A percentile compares a stretch with the other conserved stretches of the same genome.
These are phyloP conservation scores for Lycophotia porphyrea DNA, from an alignment of 2,888 invertebrate genomes.

Conservation along the genomic window DNA sequence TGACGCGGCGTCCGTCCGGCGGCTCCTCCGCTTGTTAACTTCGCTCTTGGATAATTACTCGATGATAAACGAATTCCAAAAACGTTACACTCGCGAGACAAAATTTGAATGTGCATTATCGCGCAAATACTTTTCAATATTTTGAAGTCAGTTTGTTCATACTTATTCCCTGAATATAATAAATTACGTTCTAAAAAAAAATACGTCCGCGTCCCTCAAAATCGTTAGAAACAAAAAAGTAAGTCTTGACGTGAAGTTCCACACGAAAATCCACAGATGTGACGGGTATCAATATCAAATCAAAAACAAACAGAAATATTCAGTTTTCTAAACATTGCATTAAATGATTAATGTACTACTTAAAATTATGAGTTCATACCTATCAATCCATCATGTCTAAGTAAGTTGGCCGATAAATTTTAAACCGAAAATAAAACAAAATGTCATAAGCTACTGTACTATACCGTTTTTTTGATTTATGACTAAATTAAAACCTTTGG, in stretches of 20 bases:
- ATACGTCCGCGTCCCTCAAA: not conserved
- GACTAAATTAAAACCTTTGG: not conserved
- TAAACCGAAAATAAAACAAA: not conserved
- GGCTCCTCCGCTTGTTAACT: conserved; percentile 72
- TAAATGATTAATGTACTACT: too few species aligned
- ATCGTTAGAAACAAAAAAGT: not conserved
- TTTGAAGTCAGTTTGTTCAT: not conserved
- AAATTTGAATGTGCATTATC: conserved; percentile 1
- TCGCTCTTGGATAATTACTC: conserved; percentile 72
- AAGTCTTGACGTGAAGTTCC: not conserved
- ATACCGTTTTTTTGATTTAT: not conserved
- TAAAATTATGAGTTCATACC: not conserved
- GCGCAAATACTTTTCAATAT: not conserved
- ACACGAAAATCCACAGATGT: not conserved
- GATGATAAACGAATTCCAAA: conserved; percentile 50
- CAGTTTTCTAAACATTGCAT: not conserved
- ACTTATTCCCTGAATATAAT: not conserved
- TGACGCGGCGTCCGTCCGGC: conserved; percentile 76
- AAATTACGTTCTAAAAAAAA: not conserved
- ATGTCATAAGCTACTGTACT: not conserved
- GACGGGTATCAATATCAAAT: not conserved
- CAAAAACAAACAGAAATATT: not conserved
- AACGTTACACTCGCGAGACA: conserved; percentile 64
- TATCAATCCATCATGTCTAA: not conserved
- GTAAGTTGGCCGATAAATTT: not conserved